Evolutionary conservation across 2,113 vertebrate genomes (phyloP), one percentile per base, ranked within the genome.

Genomic region (Silurus asotus): DNA sequence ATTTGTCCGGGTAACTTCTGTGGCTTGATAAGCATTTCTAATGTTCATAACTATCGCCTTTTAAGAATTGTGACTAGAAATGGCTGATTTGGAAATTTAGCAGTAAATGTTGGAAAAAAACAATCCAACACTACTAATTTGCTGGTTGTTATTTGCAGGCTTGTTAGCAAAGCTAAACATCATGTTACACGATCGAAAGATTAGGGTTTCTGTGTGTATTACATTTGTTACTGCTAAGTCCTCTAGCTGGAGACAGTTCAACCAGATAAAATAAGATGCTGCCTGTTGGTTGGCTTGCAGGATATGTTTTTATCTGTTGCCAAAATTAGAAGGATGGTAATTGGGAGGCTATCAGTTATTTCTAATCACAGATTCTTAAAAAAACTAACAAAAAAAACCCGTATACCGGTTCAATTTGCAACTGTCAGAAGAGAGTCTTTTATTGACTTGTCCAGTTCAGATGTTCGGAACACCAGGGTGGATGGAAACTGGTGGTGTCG

Each of bases 401-500:
- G 78, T 79, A 20, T 3, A 19, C 62, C 58, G 3, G 10, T 64
- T 62, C n/a, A 23, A 37, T 37, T 37, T 37, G 37, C 37, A 37
- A 37, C 37, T 37, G 15, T 48, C 19, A 23, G 58, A 81, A 48
- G 20, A 11, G 20, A 23, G 2, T n/a, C 3, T 37, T 1, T 1
- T 81, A 25, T 25, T 65, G 28, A 62, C 11, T 81, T 2, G 8
- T 3, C 28, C 9, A 6, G 80, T 51, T 81, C 79, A 81, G 59
- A 81, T n/a, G 80, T 64, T 64, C 5, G 51, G 62, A 81, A 81
- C 59, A 19, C 6, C 59, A 49, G 37, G 59, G 11, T 10, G 23
- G 48, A 25, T 65, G 80, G 20, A 61, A 82, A 53, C 65, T 82
- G 48, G 61, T 82, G 37, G 59, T 82, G 62, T 82, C 61, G 51